Conservation (phyloP, 2,113 vertebrate species). For the Atractosteus spatula region DNA sequence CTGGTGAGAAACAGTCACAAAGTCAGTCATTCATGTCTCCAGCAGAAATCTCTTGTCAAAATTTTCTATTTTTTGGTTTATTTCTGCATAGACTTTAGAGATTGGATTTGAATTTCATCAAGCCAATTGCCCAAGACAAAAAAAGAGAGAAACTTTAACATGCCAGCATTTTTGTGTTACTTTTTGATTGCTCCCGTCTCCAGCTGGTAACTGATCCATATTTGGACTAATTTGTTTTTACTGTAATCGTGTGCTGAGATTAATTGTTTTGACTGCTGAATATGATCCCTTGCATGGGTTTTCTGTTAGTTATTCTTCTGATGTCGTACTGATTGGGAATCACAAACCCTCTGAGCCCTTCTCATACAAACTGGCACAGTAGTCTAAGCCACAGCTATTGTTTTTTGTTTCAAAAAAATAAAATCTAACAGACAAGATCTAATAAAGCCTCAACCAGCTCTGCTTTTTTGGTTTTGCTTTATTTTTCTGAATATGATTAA, state of each 20-base stretch:
- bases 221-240: slow-evolving; percentile 21
- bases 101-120: neutral
- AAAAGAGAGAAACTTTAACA: neutral
- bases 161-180: neutral
- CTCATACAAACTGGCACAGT: slow-evolving; percentile 34
- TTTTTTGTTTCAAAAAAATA: slow-evolving; percentile 25
- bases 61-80: neutral
- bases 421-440: neutral
- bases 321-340: slow-evolving; percentile 20
- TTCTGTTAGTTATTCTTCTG: slow-evolving; percentile 19
- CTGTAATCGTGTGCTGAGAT: slow-evolving; percentile 14
- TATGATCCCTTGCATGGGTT: slow-evolving; percentile 23
- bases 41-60: neutral
- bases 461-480: neutral
- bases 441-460: neutral
- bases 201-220: neutral
- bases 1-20: neutral
- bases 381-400: slow-evolving; percentile 16
- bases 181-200: slow-evolving; percentile 10
- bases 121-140: slow-evolving; percentile 12
- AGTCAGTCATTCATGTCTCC: slow-evolving; percentile 4
- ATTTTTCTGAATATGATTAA: slow-evolving; percentile 34
- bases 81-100: too few relatives aligned
- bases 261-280: slow-evolving; percentile 5
- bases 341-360: slow-evolving; percentile 31